Evolutionary conservation across 2,113 vertebrate species (phyloP).

Genomic region (Poeciliopsis occidentalis): DNA sequence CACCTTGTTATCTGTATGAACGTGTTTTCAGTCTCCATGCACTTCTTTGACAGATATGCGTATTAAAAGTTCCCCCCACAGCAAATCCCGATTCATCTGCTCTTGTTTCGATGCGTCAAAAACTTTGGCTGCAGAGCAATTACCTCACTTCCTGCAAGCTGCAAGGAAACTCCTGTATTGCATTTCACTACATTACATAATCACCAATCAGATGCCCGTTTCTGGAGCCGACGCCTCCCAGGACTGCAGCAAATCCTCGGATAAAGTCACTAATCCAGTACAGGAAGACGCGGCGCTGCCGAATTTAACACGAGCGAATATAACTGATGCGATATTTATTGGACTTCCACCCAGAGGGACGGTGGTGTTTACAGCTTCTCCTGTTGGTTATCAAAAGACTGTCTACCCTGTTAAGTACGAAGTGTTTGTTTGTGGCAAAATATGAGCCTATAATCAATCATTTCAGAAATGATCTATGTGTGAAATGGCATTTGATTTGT

Average conservation of each 20-base stretch:
- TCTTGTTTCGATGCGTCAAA: background rate
- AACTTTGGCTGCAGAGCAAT: background rate
- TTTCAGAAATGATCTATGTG: background rate
- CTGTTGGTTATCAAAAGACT: background rate
- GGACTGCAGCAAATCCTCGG: background rate
- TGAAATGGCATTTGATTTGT: too few relatives aligned
- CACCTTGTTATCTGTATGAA: constrained; percentile 36
- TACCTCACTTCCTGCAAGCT: background rate
- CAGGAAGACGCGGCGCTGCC: background rate
- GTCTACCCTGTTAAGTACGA: background rate
- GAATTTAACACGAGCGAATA: background rate
- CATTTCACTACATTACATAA: background rate
- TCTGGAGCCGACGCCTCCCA: background rate
- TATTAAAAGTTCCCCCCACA: background rate
- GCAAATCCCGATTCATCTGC: background rate
- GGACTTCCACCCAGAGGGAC: background rate
- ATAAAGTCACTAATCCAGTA: background rate
- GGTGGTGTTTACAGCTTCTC: background rate
- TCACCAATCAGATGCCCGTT: background rate
- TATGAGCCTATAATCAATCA: background rate
- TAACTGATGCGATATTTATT: background rate
- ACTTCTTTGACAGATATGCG: background rate
- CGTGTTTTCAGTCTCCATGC: constrained; percentile 3
- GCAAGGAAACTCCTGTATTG: background rate
- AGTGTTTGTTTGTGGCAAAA: background rate